phyloP scores from a whole-genome alignment of 2,888 invertebrate species.

The Orthonychiurus folsomi region DNA sequence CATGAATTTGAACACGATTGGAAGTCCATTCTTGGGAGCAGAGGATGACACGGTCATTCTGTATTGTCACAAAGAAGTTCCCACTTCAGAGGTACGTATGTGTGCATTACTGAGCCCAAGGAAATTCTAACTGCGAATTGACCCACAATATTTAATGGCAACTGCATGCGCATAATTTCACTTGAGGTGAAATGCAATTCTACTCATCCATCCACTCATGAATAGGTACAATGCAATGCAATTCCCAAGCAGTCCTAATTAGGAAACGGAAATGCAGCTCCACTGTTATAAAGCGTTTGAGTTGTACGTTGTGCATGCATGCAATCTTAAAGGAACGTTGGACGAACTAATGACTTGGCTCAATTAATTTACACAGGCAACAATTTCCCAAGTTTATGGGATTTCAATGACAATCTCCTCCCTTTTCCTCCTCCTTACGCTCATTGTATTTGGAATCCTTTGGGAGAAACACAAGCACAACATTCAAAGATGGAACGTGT shows the following conservation, averaged over 20 bases:
- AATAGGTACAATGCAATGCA: not conserved
- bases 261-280: not conserved
- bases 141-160: not conserved
- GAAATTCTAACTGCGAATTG: not conserved
- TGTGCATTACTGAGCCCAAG: not conserved
- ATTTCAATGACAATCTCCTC: constrained; percentile 32
- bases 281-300: not conserved
- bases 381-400: constrained; percentile 26
- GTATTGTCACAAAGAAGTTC: constrained; percentile 10
- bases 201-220: not conserved
- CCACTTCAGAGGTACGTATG: constrained; percentile 10
- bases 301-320: not conserved
- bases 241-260: not conserved
- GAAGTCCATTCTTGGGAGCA: constrained; percentile 5
- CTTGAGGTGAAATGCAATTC: not conserved
- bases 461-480: constrained; percentile 37
- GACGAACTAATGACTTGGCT: no score
- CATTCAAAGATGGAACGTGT: constrained; percentile 33
- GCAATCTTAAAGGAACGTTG: no score
- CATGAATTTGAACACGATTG: constrained; percentile 4
- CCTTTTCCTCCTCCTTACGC: constrained; percentile 32
- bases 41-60: constrained; percentile 10
- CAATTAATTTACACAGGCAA: constrained; percentile 3
- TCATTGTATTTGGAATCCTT: constrained; percentile 30
- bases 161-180: not conserved